Evolutionary conservation across 1,140 invertebrate species (phyloP).

Genomic region (Rhynchophorus ferrugineus): DNA sequence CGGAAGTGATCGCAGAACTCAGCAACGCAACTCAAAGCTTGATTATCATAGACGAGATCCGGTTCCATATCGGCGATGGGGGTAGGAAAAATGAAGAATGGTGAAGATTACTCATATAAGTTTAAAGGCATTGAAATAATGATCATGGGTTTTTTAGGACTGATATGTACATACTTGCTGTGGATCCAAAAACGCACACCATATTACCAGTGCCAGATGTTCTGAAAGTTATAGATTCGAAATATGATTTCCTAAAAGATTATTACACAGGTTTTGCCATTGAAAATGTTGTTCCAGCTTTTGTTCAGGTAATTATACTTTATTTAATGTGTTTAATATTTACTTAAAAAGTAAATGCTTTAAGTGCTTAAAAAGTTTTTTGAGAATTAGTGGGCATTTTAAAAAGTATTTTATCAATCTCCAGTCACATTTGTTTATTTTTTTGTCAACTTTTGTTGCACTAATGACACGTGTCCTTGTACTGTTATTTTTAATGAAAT

Average conservation of each 20-base stretch:
- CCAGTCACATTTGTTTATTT: too few relatives aligned
- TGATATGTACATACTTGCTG: slow-evolving; percentile 80
- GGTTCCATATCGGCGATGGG: slow-evolving; percentile 62
- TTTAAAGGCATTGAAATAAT: neutral
- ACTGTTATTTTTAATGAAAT: too few relatives aligned
- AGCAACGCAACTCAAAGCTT: slow-evolving; percentile 68
- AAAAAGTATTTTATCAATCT: too few relatives aligned
- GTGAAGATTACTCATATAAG: slow-evolving; percentile 30
- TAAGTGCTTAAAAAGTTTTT: too few relatives aligned
- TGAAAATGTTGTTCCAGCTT: slow-evolving; percentile 69
- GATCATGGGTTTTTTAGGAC: slow-evolving; percentile 52
- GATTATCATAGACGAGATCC: slow-evolving; percentile 71
- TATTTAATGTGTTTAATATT: too few relatives aligned
- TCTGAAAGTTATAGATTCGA: slow-evolving; percentile 74
- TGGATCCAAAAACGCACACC: slow-evolving; percentile 64
- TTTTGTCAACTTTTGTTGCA: too few relatives aligned
- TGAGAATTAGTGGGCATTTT: too few relatives aligned
- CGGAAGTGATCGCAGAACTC: slow-evolving; percentile 61
- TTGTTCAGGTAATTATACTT: slow-evolving; percentile 34
- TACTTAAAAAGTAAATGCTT: too few relatives aligned
- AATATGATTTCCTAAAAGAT: slow-evolving; percentile 75
- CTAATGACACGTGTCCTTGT: too few relatives aligned
- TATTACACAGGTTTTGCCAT: slow-evolving; percentile 73
- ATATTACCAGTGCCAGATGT: slow-evolving; percentile 73
- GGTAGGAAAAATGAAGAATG: slow-evolving; percentile 63